These are phyloP conservation scores for Anoplolepis gracilipes DNA, from an alignment of 1,140 invertebrate species.

Conservation along the genomic window DNA sequence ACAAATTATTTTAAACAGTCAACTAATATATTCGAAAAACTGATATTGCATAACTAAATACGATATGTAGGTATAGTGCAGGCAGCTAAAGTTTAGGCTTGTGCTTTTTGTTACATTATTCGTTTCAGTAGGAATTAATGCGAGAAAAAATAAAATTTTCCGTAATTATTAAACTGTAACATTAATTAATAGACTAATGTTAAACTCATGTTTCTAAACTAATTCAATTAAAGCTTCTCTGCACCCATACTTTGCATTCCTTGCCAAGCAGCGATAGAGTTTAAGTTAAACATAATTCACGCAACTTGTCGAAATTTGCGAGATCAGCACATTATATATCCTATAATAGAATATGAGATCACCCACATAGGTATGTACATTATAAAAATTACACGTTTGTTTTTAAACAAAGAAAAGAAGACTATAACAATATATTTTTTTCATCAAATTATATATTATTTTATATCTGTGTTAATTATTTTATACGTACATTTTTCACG, in stretches of 20 bases:
- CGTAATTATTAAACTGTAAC: constrained; percentile 43
- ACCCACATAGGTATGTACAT: too few relatives aligned
- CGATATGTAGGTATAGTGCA: neutral
- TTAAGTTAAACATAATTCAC: constrained; percentile 35
- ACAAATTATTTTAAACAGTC: too few relatives aligned
- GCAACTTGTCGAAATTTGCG: constrained; percentile 22
- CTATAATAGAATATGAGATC: neutral
- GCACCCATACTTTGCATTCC: constrained; percentile 35
- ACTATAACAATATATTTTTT: too few relatives aligned
- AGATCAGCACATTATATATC: neutral
- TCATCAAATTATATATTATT: too few relatives aligned
- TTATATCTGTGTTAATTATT: too few relatives aligned
- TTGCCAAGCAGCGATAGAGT: constrained; percentile 49
- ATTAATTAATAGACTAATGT: constrained; percentile 72
- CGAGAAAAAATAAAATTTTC: constrained; percentile 59
- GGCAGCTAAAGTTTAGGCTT: neutral
- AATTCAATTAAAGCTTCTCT: constrained; percentile 69
- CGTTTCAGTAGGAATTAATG: constrained; percentile 54
- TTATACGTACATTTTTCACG: neutral
- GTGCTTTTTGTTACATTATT: constrained; percentile 26
- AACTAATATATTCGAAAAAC: constrained; percentile 7
- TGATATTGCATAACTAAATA: neutral
- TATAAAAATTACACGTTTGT: neutral
- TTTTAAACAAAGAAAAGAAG: too few relatives aligned
- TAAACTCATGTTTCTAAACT: constrained; percentile 68